These are phyloP conservation scores for Chromobotia macracanthus DNA, from an alignment of 2,797 vertebrate species.

Conservation along the genomic window DNA sequence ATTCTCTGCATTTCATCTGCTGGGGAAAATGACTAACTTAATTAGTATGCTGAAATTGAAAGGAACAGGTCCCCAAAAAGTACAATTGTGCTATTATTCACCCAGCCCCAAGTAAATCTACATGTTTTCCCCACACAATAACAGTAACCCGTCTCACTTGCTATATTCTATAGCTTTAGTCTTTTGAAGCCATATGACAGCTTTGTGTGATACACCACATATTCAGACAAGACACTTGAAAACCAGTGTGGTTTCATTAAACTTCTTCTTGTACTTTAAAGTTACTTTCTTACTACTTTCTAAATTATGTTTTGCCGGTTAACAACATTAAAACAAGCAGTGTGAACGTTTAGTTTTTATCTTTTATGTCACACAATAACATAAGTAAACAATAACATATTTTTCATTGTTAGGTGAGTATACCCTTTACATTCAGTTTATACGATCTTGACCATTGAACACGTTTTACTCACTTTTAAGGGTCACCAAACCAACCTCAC, in stretches of 20 bases:
- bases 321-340: not conserved
- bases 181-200: too few relatives aligned
- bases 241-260: too few relatives aligned
- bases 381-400: not conserved
- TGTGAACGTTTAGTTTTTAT: not conserved
- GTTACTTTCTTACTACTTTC: too few relatives aligned
- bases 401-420: not conserved
- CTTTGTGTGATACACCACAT: too few relatives aligned
- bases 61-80: not conserved
- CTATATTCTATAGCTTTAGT: too few relatives aligned
- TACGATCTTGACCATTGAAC: not conserved
- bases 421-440: not conserved
- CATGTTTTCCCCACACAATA: too few relatives aligned
- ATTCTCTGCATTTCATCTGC: conserved; percentile 8
- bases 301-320: too few relatives aligned
- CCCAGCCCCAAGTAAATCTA: too few relatives aligned
- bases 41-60: conserved; percentile 7
- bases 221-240: too few relatives aligned
- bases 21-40: not conserved
- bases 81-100: too few relatives aligned
- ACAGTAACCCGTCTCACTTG: too few relatives aligned
- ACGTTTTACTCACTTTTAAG: not conserved
- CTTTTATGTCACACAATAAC: not conserved
- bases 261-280: conserved; percentile 6
- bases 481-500: conserved; percentile 2